Evolutionary conservation across 1,140 invertebrate species (phyloP).

Genomic region (Musca vetustissima): DNA sequence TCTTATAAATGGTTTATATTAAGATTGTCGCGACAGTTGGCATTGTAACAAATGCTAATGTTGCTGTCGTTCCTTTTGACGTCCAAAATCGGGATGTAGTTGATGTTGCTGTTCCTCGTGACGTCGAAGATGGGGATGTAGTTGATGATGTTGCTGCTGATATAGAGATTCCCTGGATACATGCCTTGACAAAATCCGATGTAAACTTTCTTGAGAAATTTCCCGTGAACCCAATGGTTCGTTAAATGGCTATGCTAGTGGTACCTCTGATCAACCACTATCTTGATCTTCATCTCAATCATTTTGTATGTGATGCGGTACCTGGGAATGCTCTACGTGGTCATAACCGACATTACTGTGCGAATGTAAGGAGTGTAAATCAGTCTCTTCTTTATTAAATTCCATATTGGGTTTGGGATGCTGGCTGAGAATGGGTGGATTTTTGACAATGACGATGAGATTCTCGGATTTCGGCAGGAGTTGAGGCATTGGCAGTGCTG

Average conservation of each 20-base stretch:
- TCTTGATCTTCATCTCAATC: constrained; percentile 70
- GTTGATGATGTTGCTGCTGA: constrained; percentile 55
- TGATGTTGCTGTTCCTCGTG: constrained; percentile 28
- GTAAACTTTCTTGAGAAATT: constrained; percentile 76
- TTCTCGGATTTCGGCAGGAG: constrained; percentile 29
- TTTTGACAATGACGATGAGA: constrained; percentile 23
- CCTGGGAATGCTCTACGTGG: background rate
- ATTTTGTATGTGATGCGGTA: constrained; percentile 37
- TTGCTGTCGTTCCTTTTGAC: too few relatives aligned
- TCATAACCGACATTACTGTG: constrained; percentile 17
- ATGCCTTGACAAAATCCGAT: constrained; percentile 61
- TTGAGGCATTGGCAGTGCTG: constrained; percentile 28
- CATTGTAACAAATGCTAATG: constrained; percentile 55
- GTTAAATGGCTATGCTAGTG: constrained; percentile 72
- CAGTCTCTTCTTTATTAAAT: constrained; percentile 28
- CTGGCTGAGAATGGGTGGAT: constrained; percentile 21
- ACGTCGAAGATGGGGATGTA: background rate
- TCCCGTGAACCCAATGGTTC: constrained; percentile 74
- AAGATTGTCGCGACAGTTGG: constrained; percentile 52
- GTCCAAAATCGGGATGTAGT: background rate
- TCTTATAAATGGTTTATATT: constrained; percentile 32
- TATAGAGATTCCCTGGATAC: constrained; percentile 62
- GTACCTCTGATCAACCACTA: constrained; percentile 70
- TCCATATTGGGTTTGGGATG: constrained; percentile 1
- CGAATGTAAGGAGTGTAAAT: constrained; percentile 28